These are phyloP conservation scores for Tragelaphus scriptus DNA, from an alignment of 2,113 vertebrate species.

Conservation along the genomic window DNA sequence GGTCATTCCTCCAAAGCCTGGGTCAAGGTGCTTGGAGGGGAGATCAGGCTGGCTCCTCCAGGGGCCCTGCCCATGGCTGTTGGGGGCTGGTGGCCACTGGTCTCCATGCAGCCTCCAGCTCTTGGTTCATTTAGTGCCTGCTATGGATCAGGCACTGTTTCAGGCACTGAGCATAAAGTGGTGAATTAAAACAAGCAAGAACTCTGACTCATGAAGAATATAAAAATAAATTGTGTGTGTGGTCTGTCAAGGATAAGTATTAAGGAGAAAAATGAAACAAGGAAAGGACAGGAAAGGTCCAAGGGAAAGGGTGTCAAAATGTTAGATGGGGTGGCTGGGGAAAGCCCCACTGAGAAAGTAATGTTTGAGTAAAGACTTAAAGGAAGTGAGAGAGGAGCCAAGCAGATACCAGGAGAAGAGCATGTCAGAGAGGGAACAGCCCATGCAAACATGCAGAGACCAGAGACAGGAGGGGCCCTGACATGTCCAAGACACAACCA, in stretches of 20 bases:
- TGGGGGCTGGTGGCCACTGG: not conserved
- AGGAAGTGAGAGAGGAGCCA: not conserved
- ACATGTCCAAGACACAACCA: not conserved
- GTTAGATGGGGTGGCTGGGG: not conserved
- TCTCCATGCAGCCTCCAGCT: not conserved
- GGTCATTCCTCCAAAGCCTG: not conserved
- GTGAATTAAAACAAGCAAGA: not conserved
- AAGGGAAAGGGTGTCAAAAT: not conserved
- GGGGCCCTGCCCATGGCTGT: not conserved
- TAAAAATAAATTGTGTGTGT: not conserved
- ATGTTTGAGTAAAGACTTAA: not conserved
- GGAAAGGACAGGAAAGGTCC: not conserved
- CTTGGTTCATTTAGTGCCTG: not conserved
- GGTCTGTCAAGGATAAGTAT: not conserved
- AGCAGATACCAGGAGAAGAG: not conserved
- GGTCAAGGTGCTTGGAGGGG: not conserved
- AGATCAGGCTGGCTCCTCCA: not conserved
- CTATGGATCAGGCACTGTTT: not conserved
- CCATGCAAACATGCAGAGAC: not conserved
- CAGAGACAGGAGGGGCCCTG: not conserved
- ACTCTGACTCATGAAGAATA: not conserved
- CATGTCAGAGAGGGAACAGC: not conserved
- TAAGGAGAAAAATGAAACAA: not conserved
- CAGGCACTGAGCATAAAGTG: not conserved
- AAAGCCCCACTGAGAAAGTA: not conserved